Evolutionary conservation across 2,888 invertebrate species (phyloP).

Genomic region (Andrena fulva): DNA sequence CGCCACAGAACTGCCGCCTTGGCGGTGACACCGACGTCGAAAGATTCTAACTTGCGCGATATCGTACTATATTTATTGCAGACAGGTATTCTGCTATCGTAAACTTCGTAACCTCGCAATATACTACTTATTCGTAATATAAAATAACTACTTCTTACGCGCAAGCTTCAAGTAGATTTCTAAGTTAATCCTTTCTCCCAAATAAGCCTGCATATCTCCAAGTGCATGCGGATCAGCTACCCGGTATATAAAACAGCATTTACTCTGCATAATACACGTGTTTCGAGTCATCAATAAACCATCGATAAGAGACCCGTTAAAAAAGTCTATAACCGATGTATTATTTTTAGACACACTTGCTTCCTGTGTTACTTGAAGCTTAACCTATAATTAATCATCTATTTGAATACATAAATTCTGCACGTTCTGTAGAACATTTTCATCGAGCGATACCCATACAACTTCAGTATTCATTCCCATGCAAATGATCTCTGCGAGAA

Average conservation of each 20-base stretch:
- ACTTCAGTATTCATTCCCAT: background rate
- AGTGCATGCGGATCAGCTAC: too few species aligned
- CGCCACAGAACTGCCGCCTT: constrained; percentile 12
- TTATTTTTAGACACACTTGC: background rate
- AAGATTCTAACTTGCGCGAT: constrained; percentile 39
- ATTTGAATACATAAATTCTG: background rate
- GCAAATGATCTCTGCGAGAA: background rate
- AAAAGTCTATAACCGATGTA: background rate
- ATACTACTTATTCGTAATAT: too few species aligned
- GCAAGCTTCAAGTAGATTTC: background rate
- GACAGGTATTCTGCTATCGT: too few species aligned
- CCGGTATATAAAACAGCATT: background rate
- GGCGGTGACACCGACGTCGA: background rate
- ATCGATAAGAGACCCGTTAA: background rate
- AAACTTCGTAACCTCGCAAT: too few species aligned
- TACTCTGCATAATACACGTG: background rate
- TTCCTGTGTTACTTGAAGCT: background rate
- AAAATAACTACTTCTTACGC: too few species aligned
- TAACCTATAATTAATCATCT: background rate
- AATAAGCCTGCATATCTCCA: too few species aligned
- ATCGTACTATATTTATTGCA: too few species aligned
- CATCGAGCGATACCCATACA: background rate
- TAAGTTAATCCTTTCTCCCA: background rate
- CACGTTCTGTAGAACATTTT: background rate
- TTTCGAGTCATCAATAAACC: background rate